These are phyloP conservation scores for Steinernema feltiae DNA, from an alignment of 1,140 invertebrate genomes.

Conservation along the genomic window DNA sequence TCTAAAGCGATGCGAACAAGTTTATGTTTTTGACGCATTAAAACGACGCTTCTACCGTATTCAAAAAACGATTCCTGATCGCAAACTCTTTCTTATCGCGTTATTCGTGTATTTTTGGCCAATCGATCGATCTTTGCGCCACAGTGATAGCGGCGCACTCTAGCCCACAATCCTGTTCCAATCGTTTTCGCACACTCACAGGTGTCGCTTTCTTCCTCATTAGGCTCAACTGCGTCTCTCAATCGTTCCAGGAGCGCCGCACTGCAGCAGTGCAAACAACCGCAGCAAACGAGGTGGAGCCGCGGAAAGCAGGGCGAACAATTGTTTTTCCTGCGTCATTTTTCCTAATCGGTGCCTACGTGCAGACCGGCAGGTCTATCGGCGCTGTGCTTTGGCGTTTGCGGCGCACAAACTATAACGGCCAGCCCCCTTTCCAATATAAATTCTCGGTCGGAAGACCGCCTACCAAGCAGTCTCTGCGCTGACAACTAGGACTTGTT, in stretches of 20 bases:
- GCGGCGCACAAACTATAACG: background rate
- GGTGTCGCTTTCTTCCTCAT: background rate
- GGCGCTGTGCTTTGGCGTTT: background rate
- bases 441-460: background rate
- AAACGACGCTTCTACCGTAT: background rate
- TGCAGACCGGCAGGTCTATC: background rate
- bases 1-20: background rate
- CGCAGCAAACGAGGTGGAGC: background rate
- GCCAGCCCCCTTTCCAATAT: background rate
- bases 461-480: conserved; percentile 1
- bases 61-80: background rate
- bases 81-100: background rate
- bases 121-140: background rate
- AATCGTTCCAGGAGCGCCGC: background rate
- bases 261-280: background rate
- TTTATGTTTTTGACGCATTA: background rate
- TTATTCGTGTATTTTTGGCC: background rate
- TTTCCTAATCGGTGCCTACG: background rate
- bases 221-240: background rate
- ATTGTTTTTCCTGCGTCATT: background rate
- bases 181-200: background rate
- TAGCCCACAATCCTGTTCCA: background rate
- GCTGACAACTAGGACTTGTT: background rate
- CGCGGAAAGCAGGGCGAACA: background rate
- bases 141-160: background rate